Evolutionary conservation across 2,888 invertebrate species (phyloP), one percentile per base, ranked within the genome.

Genomic region (Byasa hedistus): DNA sequence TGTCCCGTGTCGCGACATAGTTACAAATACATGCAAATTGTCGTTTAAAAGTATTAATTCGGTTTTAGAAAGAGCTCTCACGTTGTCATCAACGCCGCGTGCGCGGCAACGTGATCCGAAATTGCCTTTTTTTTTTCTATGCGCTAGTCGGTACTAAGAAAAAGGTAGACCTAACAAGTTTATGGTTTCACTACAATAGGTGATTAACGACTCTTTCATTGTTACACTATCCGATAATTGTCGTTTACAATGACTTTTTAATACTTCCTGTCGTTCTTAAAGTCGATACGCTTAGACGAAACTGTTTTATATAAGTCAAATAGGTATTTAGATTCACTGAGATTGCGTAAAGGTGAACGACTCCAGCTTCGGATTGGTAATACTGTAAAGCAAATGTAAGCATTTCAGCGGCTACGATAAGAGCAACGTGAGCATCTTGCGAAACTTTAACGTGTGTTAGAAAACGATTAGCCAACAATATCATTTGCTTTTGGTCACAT

Each of bases 151-250:
- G 76, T 77, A 76, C 78, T 73, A 76, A 71, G 76, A 81, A 84
- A 86, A 87, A 84, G 73, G 75, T 76, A 80, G 79, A 74, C 15
- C 44, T 19, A 44, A 19, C 71, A 72, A 75, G 78, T 75, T 78
- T 75, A 76, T 76, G 75, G 70, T 67, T 72, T 70, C 69, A 68
- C 72, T 71, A 89, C 90, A 90, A 91, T 89, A 76, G 87, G 75
- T 73, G 75, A 72, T 86, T 79, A 79, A 79, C 75, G 82, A 84
- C 84, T 83, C 83, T 82, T 79, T 81, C 80, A 89, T 89, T 90
- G 87, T 89, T 87, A 81, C 83, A 78, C 74, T 78, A 78, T 67
- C 64, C 75, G 76, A 82, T 82, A 82, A 48, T 52, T 66, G 66
- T 55, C 59, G 66, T 62, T 63, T 66, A 59, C 59, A 58, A 66